These are phyloP conservation scores for Phocides pigmalion DNA, from an alignment of 1,140 invertebrate species.

Conservation along the genomic window DNA sequence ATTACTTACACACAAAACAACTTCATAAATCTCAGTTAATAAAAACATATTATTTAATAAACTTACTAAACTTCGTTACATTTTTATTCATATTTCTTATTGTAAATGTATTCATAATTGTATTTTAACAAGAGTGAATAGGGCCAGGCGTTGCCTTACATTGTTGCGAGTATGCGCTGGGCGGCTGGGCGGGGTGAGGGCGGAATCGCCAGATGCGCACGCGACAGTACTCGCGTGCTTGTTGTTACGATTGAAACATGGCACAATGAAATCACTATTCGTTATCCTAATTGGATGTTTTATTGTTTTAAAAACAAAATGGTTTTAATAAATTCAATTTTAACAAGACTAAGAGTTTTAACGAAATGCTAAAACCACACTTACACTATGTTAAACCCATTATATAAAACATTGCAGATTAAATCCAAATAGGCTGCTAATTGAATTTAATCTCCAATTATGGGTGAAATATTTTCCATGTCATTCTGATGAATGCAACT, in stretches of 20 bases:
- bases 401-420: no score
- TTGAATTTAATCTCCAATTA: no score
- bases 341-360: no score
- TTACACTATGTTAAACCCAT: no score
- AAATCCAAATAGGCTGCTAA: no score
- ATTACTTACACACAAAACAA: no score
- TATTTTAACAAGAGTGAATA: conserved; percentile 18
- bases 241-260: conserved; percentile 10
- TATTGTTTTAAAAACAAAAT: no score
- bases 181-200: conserved; percentile 56
- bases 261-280: conserved; percentile 17
- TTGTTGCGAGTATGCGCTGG: conserved; percentile 10
- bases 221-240: conserved; percentile 47
- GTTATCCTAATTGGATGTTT: no score
- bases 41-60: not conserved
- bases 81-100: conserved; percentile 11
- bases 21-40: not conserved
- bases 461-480: no score
- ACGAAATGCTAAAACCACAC: no score
- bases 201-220: conserved; percentile 60
- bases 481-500: no score
- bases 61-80: not conserved
- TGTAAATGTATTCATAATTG: conserved; percentile 18
- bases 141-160: not conserved
- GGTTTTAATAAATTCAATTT: no score